Conservation (phyloP, 2,113 vertebrate genomes). For the Odontesthes bonariensis region DNA sequence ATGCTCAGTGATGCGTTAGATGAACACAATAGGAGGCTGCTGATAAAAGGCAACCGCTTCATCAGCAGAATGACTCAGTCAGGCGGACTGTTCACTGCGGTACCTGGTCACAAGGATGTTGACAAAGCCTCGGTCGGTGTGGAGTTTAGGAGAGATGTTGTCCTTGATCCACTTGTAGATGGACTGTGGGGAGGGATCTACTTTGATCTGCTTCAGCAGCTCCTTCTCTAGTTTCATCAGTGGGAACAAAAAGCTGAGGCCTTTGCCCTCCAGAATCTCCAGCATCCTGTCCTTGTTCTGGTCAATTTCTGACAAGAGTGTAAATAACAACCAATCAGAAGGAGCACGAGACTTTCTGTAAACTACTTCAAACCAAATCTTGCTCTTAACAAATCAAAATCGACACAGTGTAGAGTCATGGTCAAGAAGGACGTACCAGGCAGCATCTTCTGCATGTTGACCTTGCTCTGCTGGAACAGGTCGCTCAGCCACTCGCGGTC, state of each 20-base stretch:
- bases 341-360: background rate
- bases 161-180: conserved; percentile 99
- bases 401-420: too few species aligned
- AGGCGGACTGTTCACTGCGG: background rate
- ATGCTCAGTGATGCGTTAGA: too few species aligned
- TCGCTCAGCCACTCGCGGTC: conserved; percentile 97
- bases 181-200: conserved; percentile 95
- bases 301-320: conserved; percentile 89
- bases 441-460: conserved; percentile 99
- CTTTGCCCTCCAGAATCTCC: conserved; percentile 97
- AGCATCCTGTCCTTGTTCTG: conserved; percentile 99
- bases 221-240: conserved; percentile 99
- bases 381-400: background rate
- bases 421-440: conserved; percentile 86
- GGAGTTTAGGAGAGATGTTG: conserved; percentile 97
- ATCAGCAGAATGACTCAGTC: background rate
- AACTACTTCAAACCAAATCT: background rate
- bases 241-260: conserved; percentile 96
- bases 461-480: conserved; percentile 95
- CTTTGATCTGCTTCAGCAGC: conserved; percentile 95
- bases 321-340: background rate
- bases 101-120: conserved; percentile 99
- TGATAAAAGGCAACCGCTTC: background rate
- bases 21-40: too few species aligned
- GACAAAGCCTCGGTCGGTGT: conserved; percentile 98